Evolutionary conservation across 1,140 invertebrate species (phyloP).

Genomic region (Reticulitermes speratus): DNA sequence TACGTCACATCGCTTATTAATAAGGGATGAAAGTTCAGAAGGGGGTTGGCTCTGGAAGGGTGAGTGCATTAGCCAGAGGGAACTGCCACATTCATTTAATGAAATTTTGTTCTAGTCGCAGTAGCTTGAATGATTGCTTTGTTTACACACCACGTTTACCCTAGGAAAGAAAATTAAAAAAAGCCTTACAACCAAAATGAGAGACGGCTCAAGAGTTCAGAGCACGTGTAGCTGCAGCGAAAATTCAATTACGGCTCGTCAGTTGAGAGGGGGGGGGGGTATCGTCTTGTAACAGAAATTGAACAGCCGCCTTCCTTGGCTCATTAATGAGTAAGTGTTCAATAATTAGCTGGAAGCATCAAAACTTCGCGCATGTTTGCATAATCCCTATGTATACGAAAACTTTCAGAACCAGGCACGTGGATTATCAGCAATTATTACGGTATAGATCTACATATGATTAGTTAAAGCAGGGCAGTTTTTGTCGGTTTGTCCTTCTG

Average conservation of each 20-base stretch:
- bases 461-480: no score
- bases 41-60: background rate
- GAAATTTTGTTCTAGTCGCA: background rate
- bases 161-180: background rate
- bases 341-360: no score
- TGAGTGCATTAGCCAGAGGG: background rate
- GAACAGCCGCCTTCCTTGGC: no score
- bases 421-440: no score
- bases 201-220: background rate
- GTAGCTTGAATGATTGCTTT: background rate
- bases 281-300: no score
- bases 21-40: background rate
- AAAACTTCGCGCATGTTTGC: no score
- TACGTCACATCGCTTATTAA: slow-evolving; percentile 1
- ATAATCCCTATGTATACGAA: no score
- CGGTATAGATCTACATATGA: no score
- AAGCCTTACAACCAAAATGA: background rate
- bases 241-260: background rate
- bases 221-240: background rate
- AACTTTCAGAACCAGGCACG: no score
- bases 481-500: no score
- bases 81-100: slow-evolving; percentile 13
- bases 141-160: background rate
- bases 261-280: background rate
- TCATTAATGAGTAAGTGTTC: no score